Conservation (phyloP, 1,140 invertebrate genomes). For the Eumeta japonica region DNA sequence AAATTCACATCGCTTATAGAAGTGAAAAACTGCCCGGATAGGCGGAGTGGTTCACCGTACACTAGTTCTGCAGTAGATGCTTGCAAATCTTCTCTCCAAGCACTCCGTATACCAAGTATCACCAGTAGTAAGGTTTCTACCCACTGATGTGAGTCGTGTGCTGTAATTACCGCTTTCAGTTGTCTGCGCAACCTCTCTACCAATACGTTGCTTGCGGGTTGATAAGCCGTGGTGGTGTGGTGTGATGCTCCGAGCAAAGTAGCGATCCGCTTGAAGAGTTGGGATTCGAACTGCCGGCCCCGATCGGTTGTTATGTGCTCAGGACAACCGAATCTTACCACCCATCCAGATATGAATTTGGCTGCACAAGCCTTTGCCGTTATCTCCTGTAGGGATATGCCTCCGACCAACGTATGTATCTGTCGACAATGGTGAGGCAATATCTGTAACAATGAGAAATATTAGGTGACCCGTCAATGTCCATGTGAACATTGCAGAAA, state of each 20-base stretch:
- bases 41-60: no score
- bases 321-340: slow-evolving; percentile 32
- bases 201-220: slow-evolving; percentile 36
- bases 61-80: no score
- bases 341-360: slow-evolving; percentile 29
- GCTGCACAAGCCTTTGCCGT: slow-evolving; percentile 26
- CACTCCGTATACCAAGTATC: slow-evolving; percentile 12
- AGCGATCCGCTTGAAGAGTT: no score
- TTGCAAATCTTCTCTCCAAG: slow-evolving; percentile 16
- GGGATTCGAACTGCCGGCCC: slow-evolving; percentile 26
- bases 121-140: slow-evolving; percentile 11
- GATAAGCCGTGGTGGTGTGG: slow-evolving; percentile 39
- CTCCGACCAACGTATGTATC: slow-evolving; percentile 48
- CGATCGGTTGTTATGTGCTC: no score
- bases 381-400: slow-evolving; percentile 27
- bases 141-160: slow-evolving; percentile 32
- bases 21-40: no score
- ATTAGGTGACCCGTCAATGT: slow-evolving; percentile 50
- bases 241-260: no score
- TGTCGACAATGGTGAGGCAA: slow-evolving; percentile 42
- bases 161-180: slow-evolving; percentile 35
- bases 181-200: no score
- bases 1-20: no score
- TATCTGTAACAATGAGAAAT: slow-evolving; percentile 26
- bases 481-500: slow-evolving; percentile 48